phyloP scores from a whole-genome alignment of 1,140 invertebrate species.

The Brachionus rubens region DNA sequence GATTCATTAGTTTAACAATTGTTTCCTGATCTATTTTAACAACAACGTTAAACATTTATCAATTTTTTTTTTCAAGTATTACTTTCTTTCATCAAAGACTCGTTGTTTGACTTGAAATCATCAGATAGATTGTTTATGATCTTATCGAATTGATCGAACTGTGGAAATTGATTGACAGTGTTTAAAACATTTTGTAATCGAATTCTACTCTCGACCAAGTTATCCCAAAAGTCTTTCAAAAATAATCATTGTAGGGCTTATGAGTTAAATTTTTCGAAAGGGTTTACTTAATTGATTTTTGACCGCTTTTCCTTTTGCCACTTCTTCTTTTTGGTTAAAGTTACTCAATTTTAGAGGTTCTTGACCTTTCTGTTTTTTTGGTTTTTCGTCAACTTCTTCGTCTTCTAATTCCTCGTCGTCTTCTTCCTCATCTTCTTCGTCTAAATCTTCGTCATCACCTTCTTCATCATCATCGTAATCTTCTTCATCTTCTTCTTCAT shows the following conservation, averaged over 20 bases:
- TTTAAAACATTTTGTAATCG: slow-evolving; percentile 75
- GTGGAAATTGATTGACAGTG: slow-evolving; percentile 73
- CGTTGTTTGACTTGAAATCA: slow-evolving; percentile 61
- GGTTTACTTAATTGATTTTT: slow-evolving; percentile 66
- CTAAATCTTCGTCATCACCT: slow-evolving; percentile 15
- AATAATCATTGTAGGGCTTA: slow-evolving; percentile 34
- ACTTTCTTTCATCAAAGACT: neutral
- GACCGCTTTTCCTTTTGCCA: slow-evolving; percentile 73
- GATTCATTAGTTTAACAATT: slow-evolving; percentile 66
- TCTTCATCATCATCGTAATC: slow-evolving; percentile 42
- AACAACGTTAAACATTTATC: neutral
- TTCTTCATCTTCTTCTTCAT: slow-evolving; percentile 47
- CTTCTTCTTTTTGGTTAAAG: slow-evolving; percentile 65
- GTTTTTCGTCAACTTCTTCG: slow-evolving; percentile 18
- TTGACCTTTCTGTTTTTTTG: neutral
- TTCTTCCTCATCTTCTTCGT: slow-evolving; percentile 27
- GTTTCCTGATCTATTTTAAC: slow-evolving; percentile 56
- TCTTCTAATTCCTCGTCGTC: slow-evolving; percentile 29
- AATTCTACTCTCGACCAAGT: slow-evolving; percentile 75
- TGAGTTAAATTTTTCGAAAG: neutral
- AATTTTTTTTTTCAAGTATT: neutral
- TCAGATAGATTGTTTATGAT: slow-evolving; percentile 62
- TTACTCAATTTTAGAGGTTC: slow-evolving; percentile 50
- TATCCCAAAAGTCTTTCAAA: slow-evolving; percentile 71
- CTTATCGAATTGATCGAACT: slow-evolving; percentile 61